Base-by-base conservation (phyloP, 2,113 vertebrate genomes). In the Podarcis cretensis region DNA sequence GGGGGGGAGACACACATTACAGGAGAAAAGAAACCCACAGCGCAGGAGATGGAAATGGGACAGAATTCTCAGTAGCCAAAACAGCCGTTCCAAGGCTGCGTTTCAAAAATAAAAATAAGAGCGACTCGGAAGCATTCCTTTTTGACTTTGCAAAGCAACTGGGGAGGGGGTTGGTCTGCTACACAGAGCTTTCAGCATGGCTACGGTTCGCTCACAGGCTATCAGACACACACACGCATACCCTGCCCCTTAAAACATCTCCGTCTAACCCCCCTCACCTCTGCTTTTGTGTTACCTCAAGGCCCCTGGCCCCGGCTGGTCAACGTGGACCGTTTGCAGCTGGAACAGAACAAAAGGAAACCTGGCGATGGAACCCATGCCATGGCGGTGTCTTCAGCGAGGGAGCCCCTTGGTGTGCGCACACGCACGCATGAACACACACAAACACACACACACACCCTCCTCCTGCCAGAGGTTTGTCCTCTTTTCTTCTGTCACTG, bases 261-360 rank as follows among this genome's bases (percentile, higher is more conserved):
- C 12, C 9, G 27, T 5, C 68, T 81, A n/a, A 54, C 48, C n/a
- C 66, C 66, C 57, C 37, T 40, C 0, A 48, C 9, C 0, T 13
- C 66, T 43, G n/a, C 35, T 57, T 48, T 40, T 23, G 7, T 13
- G 43, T 59, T 84, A 90, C 94, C 93, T 89, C 84, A 77, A 66
- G 84, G n/a, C 21, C 84, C 59, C 77, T 81, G 13, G 80, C 37
- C 25, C 59, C 9, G 25, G 59, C 32, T 8, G 2, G 37, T 76
- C 71, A 16, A 75, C 68, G 0, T 48, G 2, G 32, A 54, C 75
- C 12, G 35, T 68, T 63, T 3, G 66, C 48, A 1, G 59, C 59
- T 25, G 32, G 21, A 71, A 59, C 84, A 25, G n/a, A 84, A 54
- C 6, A 86, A 25, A 59, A 8, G 73, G 76, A 68, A 54, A 30